A percentile compares a stretch with the other conserved stretches of the same genome.
These are phyloP conservation scores for Rhinella marina DNA, from an alignment of 2,797 vertebrate species.

Conservation along the genomic window DNA sequence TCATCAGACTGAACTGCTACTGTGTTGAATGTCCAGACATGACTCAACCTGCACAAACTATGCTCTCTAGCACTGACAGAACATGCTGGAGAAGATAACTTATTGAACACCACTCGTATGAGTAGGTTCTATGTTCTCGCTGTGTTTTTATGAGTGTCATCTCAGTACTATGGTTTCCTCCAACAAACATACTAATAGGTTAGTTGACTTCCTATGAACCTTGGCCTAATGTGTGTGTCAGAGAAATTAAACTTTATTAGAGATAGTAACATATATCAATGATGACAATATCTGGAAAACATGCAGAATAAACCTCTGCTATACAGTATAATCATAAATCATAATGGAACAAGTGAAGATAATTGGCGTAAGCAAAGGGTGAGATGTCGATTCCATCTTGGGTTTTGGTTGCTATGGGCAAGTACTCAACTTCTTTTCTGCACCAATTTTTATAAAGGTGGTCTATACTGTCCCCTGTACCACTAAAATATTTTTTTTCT, in stretches of 20 bases:
- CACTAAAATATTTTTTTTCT: too few species aligned
- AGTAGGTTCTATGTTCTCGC: neutral
- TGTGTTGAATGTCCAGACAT: too few species aligned
- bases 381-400: neutral
- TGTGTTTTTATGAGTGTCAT: neutral
- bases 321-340: too few species aligned
- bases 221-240: neutral
- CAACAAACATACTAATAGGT: neutral
- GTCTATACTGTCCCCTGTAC: neutral
- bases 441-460: neutral
- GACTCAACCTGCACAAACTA: neutral
- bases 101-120: neutral
- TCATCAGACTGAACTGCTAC: too few species aligned
- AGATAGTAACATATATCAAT: neutral
- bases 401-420: neutral
- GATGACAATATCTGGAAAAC: too few species aligned
- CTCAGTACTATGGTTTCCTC: neutral
- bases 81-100: too few species aligned
- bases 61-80: too few species aligned
- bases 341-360: too few species aligned
- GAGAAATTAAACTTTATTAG: neutral
- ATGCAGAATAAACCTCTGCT: too few species aligned
- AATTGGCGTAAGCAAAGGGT: too few species aligned
- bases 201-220: neutral
- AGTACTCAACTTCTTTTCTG: neutral